A percentile compares a stretch with the other conserved stretches of the same genome.
Conservation (phyloP, 2,797 vertebrate genomes). For the Glossophaga mutica region DNA sequence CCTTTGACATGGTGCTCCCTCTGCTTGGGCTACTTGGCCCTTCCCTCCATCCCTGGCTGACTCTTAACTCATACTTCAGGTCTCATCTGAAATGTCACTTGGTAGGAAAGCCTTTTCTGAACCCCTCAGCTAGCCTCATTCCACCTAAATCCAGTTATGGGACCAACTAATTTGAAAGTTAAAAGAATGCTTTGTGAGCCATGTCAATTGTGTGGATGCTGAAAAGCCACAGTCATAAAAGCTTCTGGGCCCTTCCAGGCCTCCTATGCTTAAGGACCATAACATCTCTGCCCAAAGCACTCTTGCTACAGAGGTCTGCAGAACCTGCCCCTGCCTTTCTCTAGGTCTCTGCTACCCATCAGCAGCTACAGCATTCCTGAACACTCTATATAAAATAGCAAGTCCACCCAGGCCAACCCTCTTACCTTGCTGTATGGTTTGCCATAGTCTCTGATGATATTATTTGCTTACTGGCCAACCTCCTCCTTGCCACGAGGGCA, state of each 20-base stretch:
- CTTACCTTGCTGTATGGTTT: background rate
- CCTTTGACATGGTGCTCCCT: background rate
- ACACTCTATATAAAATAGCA: background rate
- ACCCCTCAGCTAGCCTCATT: background rate
- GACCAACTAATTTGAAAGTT: background rate
- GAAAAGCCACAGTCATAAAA: background rate
- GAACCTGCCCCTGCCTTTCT: background rate
- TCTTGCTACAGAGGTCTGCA: background rate
- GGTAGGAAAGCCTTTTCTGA: background rate
- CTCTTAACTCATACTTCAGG: background rate
- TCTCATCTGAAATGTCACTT: background rate
- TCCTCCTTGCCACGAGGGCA: background rate
- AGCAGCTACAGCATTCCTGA: background rate
- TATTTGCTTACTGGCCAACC: background rate
- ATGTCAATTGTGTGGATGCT: background rate
- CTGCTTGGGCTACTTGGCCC: background rate
- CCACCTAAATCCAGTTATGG: background rate
- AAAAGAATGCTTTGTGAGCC: background rate
- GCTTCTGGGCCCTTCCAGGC: background rate
- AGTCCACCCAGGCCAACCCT: background rate
- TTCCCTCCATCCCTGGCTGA: background rate
- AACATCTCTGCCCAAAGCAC: rapidly evolving
- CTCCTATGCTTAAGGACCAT: background rate
- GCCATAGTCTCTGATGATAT: background rate
- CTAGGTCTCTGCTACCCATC: background rate